Conservation (phyloP, 37 sponge, comb jelly and placozoan species). For the Lycopodina hypogea region DNA sequence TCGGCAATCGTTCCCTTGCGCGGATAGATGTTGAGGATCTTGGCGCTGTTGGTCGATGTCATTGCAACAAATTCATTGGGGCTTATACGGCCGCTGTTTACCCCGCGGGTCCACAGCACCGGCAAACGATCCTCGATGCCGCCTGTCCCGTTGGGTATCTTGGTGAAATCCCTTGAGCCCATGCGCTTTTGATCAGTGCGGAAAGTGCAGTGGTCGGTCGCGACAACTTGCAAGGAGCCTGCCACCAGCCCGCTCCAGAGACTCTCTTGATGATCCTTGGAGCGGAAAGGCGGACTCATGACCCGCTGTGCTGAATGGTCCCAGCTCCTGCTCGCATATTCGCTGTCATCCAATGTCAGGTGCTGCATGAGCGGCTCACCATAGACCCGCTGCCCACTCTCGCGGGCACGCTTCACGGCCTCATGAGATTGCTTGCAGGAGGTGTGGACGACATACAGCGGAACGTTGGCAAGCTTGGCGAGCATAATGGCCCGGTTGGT, state of each 20-base stretch:
- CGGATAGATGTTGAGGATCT: constrained; percentile 85
- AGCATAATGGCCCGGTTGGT: constrained; percentile 65
- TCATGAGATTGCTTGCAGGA: too few species aligned
- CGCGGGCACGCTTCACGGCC: too few species aligned
- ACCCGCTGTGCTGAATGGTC: too few species aligned
- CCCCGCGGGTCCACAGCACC: constrained; percentile 86
- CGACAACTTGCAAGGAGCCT: too few species aligned
- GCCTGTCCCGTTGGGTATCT: constrained; percentile 17
- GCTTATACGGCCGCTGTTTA: constrained; percentile 52
- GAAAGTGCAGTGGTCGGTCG: too few species aligned
- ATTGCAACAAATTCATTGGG: constrained; percentile 79
- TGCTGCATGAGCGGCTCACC: constrained; percentile 25
- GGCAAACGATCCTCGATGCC: constrained; percentile 86
- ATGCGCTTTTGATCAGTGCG: too few species aligned
- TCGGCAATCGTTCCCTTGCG: constrained; percentile 72
- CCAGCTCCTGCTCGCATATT: too few species aligned
- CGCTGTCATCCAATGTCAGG: too few species aligned
- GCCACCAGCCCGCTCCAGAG: too few species aligned
- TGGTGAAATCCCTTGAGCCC: too few species aligned
- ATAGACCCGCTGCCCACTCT: constrained; percentile 86
- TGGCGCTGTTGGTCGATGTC: constrained; percentile 80
- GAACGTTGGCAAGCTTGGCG: constrained; percentile 75
- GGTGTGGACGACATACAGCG: constrained; percentile 88
- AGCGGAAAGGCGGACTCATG: too few species aligned
- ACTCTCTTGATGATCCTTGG: too few species aligned